Evolutionary conservation across 2,888 invertebrate species (phyloP), one percentile per base, ranked within the genome.

Genomic region (Labia minor): DNA sequence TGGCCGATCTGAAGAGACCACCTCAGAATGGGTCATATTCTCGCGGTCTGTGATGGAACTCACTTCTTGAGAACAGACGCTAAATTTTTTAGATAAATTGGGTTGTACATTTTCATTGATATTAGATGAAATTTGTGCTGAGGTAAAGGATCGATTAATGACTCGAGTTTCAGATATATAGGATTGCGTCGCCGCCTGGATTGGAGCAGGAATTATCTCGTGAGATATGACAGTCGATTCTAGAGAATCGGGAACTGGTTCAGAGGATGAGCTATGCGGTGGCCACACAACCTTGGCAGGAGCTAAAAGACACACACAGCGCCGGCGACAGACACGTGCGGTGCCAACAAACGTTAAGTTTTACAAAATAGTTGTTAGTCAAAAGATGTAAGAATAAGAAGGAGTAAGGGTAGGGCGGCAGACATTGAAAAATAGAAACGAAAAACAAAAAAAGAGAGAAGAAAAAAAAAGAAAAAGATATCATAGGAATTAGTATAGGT

Each of bases 21-120:
- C 68, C 16, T 71, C 68, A 21, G 69, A 67, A 8, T 67, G 70
- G 16, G 71, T 70, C 11, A 72, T 71, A 33, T 72, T 67, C 19
- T 71, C 67, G 1, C 72, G 71, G 16, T 69, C 71, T 14, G 71
- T 71, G 64, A 70, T 66, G 18, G 65, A 62, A 19, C 62, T 65
- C 16, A 68, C 68, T 66, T 75, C 74, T 68, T 72, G 71, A 14
- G 74, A 75, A 69, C 74, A 75, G 37, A 74, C 66, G 0, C 74
- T 74, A 69, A 72, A 71, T 61, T 72, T 72, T 70, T 73, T 73
- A 16, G 67, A 64, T 20, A 37, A 18, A 26, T 21, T 61, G 11
- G 61, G 26, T 8, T 61, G 61, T 4, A 21, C 19, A 37, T 19
- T 18, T 20, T 3, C 21, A 14, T 20, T 14, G n/a, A 18, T 67